phyloP scores from a whole-genome alignment of 2,797 vertebrate genomes.

The Threskiornis aethiopicus region DNA sequence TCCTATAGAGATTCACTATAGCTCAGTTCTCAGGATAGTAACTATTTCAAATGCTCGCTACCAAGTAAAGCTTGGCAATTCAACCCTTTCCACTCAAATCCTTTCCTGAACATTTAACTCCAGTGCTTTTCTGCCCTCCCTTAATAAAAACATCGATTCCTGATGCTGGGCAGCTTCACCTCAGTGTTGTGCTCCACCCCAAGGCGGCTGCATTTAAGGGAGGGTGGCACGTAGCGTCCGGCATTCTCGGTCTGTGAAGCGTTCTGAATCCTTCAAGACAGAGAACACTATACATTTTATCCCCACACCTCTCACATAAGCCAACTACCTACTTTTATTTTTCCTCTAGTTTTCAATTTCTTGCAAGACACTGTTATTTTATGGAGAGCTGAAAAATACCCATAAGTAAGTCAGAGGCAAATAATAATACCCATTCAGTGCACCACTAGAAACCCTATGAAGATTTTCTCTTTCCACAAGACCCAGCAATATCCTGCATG shows the following conservation, averaged over 20 bases:
- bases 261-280: not conserved
- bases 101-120: not conserved
- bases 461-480: constrained; percentile 28
- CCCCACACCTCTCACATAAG: not conserved
- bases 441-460: not conserved
- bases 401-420: not conserved
- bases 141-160: not conserved
- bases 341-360: not conserved
- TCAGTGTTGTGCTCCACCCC: not conserved
- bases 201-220: not conserved
- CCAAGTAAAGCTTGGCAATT: not conserved
- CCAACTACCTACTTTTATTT: not conserved
- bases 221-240: not conserved
- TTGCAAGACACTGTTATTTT: constrained; percentile 43
- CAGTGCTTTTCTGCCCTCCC: not conserved
- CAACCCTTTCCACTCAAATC: not conserved
- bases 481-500: constrained; percentile 10
- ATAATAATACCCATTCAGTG: constrained; percentile 36
- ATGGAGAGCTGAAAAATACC: constrained; percentile 26
- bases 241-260: not conserved
- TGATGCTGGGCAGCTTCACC: not conserved
- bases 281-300: not conserved
- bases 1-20: not conserved
- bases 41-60: not conserved
- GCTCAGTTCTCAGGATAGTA: not conserved